Percentiles rank a stretch among this genome's conserved stretches.
These are phyloP conservation scores for Cyprinus carpio DNA, from an alignment of 2,113 vertebrate species.

Conservation along the genomic window DNA sequence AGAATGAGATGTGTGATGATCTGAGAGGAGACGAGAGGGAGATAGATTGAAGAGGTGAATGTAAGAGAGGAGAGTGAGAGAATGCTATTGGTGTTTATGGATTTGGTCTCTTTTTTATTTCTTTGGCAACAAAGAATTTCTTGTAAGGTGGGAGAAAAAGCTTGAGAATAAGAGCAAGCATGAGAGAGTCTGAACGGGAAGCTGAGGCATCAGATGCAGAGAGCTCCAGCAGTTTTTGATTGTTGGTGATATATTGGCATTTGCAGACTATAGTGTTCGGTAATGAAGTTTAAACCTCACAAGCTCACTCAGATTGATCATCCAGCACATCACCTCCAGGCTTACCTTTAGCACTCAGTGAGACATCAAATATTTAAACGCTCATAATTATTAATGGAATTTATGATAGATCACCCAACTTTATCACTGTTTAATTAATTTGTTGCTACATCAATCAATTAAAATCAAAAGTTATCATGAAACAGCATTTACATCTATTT, in stretches of 20 bases:
- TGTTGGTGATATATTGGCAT: conserved; percentile 16
- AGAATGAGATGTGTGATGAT: conserved; percentile 28
- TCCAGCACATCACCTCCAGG: conserved; percentile 24
- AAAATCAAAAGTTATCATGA: neutral
- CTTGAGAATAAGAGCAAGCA: neutral
- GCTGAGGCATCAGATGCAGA: neutral
- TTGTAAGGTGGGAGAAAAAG: neutral
- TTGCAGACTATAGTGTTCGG: neutral
- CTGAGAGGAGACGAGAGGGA: neutral
- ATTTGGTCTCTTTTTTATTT: conserved; percentile 32
- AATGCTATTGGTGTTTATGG: conserved; percentile 1
- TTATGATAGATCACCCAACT: conserved; percentile 37
- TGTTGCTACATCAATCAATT: neutral
- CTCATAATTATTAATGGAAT: conserved; percentile 19
- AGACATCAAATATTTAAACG: conserved; percentile 48
- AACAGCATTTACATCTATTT: neutral
- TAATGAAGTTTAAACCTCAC: conserved; percentile 38
- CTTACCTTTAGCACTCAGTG: conserved; percentile 1
- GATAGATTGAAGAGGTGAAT: neutral
- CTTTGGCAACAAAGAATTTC: conserved; percentile 1
- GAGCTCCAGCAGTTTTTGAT: conserved; percentile 16
- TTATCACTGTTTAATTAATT: conserved; percentile 31
- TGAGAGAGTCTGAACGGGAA: neutral
- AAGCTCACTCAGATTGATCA: conserved; percentile 30
- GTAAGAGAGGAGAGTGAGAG: neutral